Evolutionary conservation across 2,888 invertebrate genomes (phyloP), one percentile per base, ranked within the genome.

Genomic region (Acrobasis suavella): DNA sequence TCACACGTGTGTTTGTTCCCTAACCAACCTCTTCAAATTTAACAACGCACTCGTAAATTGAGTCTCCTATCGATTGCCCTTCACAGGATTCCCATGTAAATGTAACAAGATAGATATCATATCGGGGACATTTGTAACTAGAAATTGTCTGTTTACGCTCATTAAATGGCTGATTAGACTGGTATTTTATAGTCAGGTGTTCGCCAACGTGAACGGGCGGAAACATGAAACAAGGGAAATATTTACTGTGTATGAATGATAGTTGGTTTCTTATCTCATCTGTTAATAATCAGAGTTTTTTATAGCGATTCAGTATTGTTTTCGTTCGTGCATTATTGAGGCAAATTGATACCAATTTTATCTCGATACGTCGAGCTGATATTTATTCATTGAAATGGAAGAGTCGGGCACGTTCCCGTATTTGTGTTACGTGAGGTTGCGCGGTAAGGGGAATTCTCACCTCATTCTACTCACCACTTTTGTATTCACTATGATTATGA

Each of bases 291-390:
- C n/a, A 9, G 1, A 38, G 37, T 5, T 46, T 59, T 42, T 50
- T 15, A 38, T 38, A 14, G 32, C 32, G 7, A 0, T 7, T 9
- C 32, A 49, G 12, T 50, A 16, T 50, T 60, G 15, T 14, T 15
- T 32, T 15, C 16, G 39, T 46, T 58, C 49, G 49, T 12, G 58
- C 51, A 39, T 17, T 37, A 38, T 59, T 46, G 15, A n/a, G 17
- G 60, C 49, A 58, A 60, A 65, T 65, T 65, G 65, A 62, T 59
- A 55, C 63, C 42, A 58, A 63, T 50, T 42, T 32, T 52, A 54
- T 59, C 63, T 63, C 42, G 65, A 63, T 58, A 61, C 52, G 37
- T 60, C 65, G 51, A 62, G 56, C 55, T 64, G 42, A 9, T 12
- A 17, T 52, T 32, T 32, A 10, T 58, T 37, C 58, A 37, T 49